phyloP scores from a whole-genome alignment of 2,113 vertebrate species.

The Lanius ludovicianus region DNA sequence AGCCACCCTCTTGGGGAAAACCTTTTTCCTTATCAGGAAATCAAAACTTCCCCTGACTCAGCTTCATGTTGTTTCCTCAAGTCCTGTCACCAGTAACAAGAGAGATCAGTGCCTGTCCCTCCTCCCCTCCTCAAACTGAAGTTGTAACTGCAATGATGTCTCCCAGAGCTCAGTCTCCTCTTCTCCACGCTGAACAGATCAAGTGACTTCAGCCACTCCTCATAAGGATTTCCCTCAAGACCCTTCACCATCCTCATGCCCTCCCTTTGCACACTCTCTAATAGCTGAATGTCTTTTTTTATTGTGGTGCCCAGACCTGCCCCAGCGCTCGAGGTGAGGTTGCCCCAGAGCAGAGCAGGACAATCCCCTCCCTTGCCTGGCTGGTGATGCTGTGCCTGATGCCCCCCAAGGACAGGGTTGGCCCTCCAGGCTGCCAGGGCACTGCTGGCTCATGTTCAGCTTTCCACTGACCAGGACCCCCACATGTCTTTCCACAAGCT shows the following conservation, averaged over 20 bases:
- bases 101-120: no score
- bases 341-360: fast-evolving
- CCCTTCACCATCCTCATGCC: background rate
- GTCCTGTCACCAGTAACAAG: background rate
- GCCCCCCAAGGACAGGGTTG: fast-evolving
- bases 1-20: background rate
- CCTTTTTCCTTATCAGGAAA: background rate
- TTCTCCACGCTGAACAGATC: background rate
- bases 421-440: background rate
- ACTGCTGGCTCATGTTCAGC: background rate
- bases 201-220: background rate
- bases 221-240: background rate
- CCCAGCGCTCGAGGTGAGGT: background rate
- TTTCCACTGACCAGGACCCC: background rate
- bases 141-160: fast-evolving
- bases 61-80: background rate
- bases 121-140: background rate
- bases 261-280: background rate
- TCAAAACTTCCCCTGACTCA: background rate
- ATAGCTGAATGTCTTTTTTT: background rate
- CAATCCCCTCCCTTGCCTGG: fast-evolving
- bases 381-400: fast-evolving
- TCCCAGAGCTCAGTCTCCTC: background rate
- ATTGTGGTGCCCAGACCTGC: background rate
- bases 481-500: background rate